phyloP scores from a whole-genome alignment of 2,888 invertebrate genomes.

The Chymomyza procnemis region DNA sequence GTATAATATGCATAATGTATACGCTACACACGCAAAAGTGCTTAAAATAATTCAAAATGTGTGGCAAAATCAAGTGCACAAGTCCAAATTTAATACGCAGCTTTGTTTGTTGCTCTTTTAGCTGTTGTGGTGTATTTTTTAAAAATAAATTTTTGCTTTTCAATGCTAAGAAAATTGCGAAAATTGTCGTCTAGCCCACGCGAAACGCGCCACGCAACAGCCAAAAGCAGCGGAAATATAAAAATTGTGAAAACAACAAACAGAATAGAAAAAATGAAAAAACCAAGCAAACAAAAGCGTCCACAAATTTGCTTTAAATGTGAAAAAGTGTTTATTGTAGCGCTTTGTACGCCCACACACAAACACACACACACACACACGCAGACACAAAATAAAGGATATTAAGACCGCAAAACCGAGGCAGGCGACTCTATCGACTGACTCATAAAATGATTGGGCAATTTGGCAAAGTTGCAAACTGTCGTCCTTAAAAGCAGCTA shows the following conservation, averaged over 20 bases:
- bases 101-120: background rate
- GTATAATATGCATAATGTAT: background rate
- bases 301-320: background rate
- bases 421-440: background rate
- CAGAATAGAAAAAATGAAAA: background rate
- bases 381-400: too few relatives aligned
- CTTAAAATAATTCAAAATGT: constrained; percentile 13
- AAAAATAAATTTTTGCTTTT: constrained; percentile 20
- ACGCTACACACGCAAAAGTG: background rate
- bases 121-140: background rate
- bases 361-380: too few relatives aligned
- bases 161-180: constrained; percentile 21
- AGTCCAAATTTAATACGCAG: constrained; percentile 11
- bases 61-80: constrained; percentile 6
- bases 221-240: background rate
- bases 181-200: constrained; percentile 2
- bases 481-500: background rate
- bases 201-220: constrained; percentile 2
- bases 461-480: background rate
- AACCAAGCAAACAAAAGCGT: background rate
- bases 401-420: background rate
- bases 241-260: background rate
- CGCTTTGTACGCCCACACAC: background rate
- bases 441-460: background rate
- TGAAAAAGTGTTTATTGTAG: background rate